Evolutionary conservation across 2,113 vertebrate species (phyloP).

Genomic region (Dryoscopus gambensis): DNA sequence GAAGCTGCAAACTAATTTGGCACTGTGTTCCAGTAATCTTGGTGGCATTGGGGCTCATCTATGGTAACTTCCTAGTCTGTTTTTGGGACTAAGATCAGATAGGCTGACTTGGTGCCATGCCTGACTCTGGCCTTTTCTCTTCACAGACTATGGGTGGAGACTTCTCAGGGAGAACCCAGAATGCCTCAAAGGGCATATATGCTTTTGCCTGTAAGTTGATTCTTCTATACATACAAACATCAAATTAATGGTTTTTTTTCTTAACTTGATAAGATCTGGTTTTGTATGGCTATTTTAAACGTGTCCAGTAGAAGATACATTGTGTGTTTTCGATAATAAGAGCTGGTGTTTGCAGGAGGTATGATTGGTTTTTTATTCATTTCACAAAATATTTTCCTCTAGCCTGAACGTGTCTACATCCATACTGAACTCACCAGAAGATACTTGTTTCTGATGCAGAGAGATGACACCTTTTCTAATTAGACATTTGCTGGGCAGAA

Average conservation of each 20-base stretch:
- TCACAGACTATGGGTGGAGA: constrained; percentile 95
- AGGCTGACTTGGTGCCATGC: not conserved
- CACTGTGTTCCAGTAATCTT: not conserved
- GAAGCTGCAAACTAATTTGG: not conserved
- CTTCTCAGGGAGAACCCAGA: constrained; percentile 84
- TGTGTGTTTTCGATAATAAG: not conserved
- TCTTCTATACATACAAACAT: not conserved
- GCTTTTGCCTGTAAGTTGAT: constrained; percentile 86
- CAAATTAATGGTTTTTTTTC: not conserved
- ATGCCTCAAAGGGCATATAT: constrained; percentile 90
- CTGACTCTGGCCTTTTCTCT: not conserved
- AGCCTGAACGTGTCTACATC: not conserved
- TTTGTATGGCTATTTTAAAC: not conserved
- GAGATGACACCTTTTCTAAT: not conserved
- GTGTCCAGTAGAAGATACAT: not conserved
- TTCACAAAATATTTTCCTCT: not conserved
- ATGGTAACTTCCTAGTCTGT: not conserved
- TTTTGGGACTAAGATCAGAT: not conserved
- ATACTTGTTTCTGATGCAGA: not conserved
- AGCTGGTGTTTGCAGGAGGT: not conserved
- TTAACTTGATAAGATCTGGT: not conserved
- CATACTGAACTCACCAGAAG: not conserved
- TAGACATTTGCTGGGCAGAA: not conserved
- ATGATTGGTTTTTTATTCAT: not conserved
- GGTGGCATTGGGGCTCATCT: not conserved